phyloP scores from a whole-genome alignment of 2,888 invertebrate genomes.

The Choristoneura rosaceana region DNA sequence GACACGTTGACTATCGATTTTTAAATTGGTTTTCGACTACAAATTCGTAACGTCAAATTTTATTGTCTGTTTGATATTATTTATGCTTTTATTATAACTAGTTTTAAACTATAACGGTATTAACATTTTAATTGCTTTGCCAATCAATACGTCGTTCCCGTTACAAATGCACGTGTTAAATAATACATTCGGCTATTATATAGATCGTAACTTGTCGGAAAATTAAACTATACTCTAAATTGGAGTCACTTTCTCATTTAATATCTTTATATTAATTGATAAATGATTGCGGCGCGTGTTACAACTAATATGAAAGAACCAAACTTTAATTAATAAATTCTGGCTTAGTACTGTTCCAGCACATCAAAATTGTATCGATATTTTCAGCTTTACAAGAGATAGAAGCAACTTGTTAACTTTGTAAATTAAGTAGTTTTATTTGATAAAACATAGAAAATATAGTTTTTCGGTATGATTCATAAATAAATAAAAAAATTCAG shows the following conservation, averaged over 20 bases:
- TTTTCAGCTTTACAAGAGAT: neutral
- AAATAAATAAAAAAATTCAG: neutral
- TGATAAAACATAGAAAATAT: no score
- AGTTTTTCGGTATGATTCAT: no score
- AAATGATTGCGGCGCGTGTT: constrained; percentile 33
- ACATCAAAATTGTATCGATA: constrained; percentile 9
- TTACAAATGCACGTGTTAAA: constrained; percentile 33
- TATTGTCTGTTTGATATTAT: constrained; percentile 10
- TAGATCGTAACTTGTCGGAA: constrained; percentile 34
- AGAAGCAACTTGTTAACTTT: neutral
- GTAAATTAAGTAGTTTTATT: neutral
- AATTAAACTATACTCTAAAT: constrained; percentile 32
- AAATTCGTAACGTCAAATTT: constrained; percentile 15
- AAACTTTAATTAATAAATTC: constrained; percentile 24
- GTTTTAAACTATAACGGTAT: constrained; percentile 38
- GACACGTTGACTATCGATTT: neutral
- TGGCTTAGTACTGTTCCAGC: constrained; percentile 1
- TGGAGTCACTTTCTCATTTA: constrained; percentile 24
- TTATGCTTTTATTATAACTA: constrained; percentile 36
- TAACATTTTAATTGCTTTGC: constrained; percentile 45
- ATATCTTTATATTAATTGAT: constrained; percentile 32
- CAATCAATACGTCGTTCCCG: constrained; percentile 48
- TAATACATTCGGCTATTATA: constrained; percentile 41
- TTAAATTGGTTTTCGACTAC: constrained; percentile 12
- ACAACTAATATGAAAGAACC: constrained; percentile 12